Conservation (phyloP, 2,113 vertebrate genomes). For the Lepus timidus region DNA sequence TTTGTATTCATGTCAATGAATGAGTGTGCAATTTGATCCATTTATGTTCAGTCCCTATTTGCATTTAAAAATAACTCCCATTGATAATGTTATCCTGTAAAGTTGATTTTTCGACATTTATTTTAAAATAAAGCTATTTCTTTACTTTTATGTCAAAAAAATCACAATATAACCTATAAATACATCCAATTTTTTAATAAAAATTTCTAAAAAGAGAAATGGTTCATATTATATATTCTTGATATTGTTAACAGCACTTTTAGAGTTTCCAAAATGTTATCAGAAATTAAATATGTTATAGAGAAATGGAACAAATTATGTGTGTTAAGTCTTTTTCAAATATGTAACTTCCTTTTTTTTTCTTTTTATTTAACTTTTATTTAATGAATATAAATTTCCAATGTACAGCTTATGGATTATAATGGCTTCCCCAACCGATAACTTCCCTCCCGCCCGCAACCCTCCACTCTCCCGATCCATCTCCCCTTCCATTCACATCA, state of each 20-base stretch:
- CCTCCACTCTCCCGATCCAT: too few species aligned
- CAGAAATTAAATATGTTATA: not conserved
- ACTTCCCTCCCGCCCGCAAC: too few species aligned
- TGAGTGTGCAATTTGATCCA: constrained; percentile 19
- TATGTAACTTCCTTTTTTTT: not conserved
- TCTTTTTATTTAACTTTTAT: too few species aligned
- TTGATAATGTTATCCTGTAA: constrained; percentile 64
- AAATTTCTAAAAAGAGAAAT: too few species aligned
- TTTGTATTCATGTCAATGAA: constrained; percentile 30
- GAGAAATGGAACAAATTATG: not conserved
- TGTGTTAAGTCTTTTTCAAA: not conserved
- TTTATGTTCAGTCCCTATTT: constrained; percentile 54
- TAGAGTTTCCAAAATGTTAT: not conserved
- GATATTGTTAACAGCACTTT: not conserved
- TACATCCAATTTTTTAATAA: too few species aligned
- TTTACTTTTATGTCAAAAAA: constrained; percentile 7
- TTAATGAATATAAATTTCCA: too few species aligned
- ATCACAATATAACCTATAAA: too few species aligned
- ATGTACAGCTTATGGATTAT: too few species aligned
- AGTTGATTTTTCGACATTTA: constrained; percentile 40
- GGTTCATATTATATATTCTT: too few species aligned
- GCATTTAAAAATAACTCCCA: constrained; percentile 61
- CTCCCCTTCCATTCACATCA: too few species aligned
- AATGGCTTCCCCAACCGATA: too few species aligned
- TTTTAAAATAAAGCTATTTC: constrained; percentile 71